A percentile compares a stretch with the other conserved stretches of the same genome.
Evolutionary conservation across 2,113 vertebrate species (phyloP).

Genomic region (Cranoglanis bouderius): DNA sequence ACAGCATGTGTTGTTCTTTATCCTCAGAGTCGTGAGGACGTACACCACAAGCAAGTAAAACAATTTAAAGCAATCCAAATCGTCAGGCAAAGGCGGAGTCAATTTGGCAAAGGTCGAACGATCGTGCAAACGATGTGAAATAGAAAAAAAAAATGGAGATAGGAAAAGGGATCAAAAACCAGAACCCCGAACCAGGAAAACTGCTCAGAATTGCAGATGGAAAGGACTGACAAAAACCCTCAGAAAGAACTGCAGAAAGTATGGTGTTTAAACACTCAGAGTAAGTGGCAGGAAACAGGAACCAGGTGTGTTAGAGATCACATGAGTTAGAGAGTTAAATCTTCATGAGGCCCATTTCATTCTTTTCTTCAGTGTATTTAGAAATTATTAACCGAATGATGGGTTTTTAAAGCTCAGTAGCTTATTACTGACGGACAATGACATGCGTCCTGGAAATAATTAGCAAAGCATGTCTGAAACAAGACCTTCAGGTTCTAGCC

Average conservation of each 20-base stretch:
- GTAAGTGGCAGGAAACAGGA: background rate
- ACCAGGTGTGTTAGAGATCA: background rate
- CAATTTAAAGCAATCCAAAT: too few relatives aligned
- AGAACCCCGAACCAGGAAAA: too few relatives aligned
- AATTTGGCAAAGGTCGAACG: background rate
- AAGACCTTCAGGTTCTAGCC: background rate
- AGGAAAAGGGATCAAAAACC: background rate
- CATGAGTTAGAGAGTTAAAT: background rate
- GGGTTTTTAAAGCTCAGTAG: background rate
- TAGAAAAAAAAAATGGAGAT: background rate
- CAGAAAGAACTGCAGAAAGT: background rate
- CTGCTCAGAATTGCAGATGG: too few relatives aligned
- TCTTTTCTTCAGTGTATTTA: too few relatives aligned
- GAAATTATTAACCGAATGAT: too few relatives aligned
- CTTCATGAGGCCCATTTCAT: background rate
- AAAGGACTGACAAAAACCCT: too few relatives aligned
- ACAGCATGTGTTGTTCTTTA: too few relatives aligned
- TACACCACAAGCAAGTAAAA: too few relatives aligned
- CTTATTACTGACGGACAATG: background rate
- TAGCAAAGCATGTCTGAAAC: background rate
- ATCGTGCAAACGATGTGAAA: background rate
- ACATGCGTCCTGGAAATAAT: background rate
- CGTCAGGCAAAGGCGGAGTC: background rate
- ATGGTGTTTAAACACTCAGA: background rate
- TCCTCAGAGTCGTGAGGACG: too few relatives aligned